phyloP scores from a whole-genome alignment of 2,888 invertebrate species.

The Eretmocerus hayati region DNA sequence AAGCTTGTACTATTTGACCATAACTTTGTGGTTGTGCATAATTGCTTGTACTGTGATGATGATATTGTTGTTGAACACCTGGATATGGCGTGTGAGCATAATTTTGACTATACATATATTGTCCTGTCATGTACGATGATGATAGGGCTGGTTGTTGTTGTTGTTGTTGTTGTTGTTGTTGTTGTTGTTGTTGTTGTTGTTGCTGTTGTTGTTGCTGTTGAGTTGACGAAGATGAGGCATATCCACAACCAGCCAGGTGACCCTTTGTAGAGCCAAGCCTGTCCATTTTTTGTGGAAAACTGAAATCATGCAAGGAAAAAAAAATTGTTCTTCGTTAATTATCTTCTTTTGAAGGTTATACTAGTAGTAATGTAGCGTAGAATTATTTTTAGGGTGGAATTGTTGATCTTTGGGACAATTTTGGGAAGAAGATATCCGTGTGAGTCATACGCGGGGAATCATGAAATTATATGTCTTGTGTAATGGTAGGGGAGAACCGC shows the following conservation, averaged over 20 bases:
- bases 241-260: conserved; percentile 34
- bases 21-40: conserved; percentile 42
- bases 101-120: conserved; percentile 44
- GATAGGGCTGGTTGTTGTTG: conserved; percentile 33
- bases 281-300: conserved; percentile 45
- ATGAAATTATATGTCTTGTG: too few relatives aligned
- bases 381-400: too few relatives aligned
- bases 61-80: conserved; percentile 29
- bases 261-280: conserved; percentile 36
- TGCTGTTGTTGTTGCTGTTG: conserved; percentile 25
- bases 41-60: conserved; percentile 14
- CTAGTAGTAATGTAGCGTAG: too few relatives aligned
- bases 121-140: conserved; percentile 43
- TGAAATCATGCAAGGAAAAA: too few relatives aligned
- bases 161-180: conserved; percentile 9
- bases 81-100: conserved; percentile 37
- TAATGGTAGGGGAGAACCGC: too few relatives aligned
- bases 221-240: conserved; percentile 40
- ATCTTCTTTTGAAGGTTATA: too few relatives aligned
- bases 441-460: too few relatives aligned
- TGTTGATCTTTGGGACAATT: too few relatives aligned
- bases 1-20: conserved; percentile 43
- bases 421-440: too few relatives aligned
- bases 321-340: too few relatives aligned
- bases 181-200: conserved; percentile 26